A percentile compares a stretch with the other conserved stretches of the same genome.
phyloP scores from a whole-genome alignment of 2,797 vertebrate genomes.

The Pseudocheirus occidentalis region DNA sequence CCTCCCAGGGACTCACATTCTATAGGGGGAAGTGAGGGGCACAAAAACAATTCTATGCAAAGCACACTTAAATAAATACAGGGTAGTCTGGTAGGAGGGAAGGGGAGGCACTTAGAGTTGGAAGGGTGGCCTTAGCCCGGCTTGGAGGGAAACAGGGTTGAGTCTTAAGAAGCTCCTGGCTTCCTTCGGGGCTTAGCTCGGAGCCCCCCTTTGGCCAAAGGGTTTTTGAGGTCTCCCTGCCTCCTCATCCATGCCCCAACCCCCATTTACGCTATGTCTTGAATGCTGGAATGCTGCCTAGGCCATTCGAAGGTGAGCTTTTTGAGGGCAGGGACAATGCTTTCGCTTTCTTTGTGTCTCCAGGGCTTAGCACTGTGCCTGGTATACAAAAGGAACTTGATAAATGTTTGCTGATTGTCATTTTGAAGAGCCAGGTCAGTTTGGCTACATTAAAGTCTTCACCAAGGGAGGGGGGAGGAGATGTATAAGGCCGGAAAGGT shows the following conservation, averaged over 20 bases:
- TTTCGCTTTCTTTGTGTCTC: not conserved
- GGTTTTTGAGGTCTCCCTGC: not conserved
- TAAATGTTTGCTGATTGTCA: not conserved
- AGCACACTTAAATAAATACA: not conserved
- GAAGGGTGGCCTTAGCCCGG: no score
- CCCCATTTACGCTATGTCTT: not conserved
- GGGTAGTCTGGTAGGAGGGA: no score
- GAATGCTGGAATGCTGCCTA: not conserved
- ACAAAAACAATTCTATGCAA: not conserved
- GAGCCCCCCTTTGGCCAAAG: not conserved
- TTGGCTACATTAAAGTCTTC: not conserved
- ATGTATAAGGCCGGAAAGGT: not conserved
- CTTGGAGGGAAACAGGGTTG: not conserved
- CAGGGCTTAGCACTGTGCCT: not conserved
- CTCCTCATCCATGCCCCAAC: not conserved
- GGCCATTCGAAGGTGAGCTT: not conserved
- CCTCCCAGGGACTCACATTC: not conserved
- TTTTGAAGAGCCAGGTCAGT: not conserved
- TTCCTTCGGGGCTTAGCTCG: no score
- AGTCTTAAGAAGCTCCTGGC: not conserved
- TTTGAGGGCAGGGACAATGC: not conserved
- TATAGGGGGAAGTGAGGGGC: not conserved
- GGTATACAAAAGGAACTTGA: not conserved
- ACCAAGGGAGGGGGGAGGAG: fast-evolving
- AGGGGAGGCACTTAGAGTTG: not conserved